Conservation (phyloP, 2,113 vertebrate species). For the Glaucidium brasilianum region DNA sequence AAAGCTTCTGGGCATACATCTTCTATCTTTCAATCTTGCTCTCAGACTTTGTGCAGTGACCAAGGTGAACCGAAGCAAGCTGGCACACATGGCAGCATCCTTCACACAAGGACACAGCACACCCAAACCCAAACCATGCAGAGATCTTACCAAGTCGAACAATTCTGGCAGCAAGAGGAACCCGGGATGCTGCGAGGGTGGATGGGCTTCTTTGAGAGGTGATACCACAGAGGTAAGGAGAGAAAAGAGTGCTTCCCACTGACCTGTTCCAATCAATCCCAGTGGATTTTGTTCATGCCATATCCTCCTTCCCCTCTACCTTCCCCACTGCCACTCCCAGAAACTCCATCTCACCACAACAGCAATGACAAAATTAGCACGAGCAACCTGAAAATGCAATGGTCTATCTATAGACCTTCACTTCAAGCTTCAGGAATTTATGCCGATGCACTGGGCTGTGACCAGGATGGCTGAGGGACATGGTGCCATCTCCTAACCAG, state of each 20-base stretch:
- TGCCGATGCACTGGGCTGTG: no score
- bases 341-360: neutral
- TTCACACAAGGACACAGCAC: neutral
- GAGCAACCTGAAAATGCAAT: neutral
- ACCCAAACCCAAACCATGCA: rapidly evolving
- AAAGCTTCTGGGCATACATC: neutral
- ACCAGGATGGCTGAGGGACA: neutral
- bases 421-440: neutral
- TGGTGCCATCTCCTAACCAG: neutral
- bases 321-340: rapidly evolving
- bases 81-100: neutral
- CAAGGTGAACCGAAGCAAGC: neutral
- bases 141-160: neutral
- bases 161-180: neutral
- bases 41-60: neutral
- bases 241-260: neutral
- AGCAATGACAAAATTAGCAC: neutral
- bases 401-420: neutral
- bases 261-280: neutral
- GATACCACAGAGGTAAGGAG: neutral
- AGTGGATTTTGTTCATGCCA: no score
- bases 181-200: neutral
- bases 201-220: neutral
- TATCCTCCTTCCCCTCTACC: neutral
- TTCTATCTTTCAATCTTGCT: neutral